phyloP scores from a whole-genome alignment of 2,113 vertebrate species.

The Albula glossodonta region DNA sequence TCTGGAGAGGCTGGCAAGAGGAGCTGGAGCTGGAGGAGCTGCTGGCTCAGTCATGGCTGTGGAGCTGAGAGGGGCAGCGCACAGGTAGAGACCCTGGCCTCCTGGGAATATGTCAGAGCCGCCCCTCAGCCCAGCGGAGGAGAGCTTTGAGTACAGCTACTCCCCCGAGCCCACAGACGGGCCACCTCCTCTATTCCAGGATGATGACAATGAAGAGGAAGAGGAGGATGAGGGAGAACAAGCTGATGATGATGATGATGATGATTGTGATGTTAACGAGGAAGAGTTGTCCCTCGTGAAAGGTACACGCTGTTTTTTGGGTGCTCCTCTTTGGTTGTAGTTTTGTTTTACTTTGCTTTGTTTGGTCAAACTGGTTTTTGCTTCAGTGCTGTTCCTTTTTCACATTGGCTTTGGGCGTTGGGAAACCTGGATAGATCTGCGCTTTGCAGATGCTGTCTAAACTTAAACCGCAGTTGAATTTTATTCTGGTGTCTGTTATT shows the following conservation, averaged over 20 bases:
- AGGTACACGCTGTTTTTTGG: constrained; percentile 62
- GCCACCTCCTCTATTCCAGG: constrained; percentile 24
- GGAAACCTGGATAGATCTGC: neutral
- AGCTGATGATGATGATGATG: constrained; percentile 46
- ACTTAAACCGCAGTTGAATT: neutral
- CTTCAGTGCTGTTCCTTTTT: neutral
- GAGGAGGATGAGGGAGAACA: neutral
- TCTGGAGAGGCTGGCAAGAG: constrained; percentile 24
- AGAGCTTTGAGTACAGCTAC: constrained; percentile 68
- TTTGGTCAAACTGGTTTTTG: neutral
- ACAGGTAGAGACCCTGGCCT: constrained; percentile 32
- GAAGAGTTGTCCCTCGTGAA: constrained; percentile 69
- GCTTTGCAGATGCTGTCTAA: neutral
- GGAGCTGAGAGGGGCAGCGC: constrained; percentile 25
- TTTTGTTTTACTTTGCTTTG: neutral
- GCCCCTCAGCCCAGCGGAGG: constrained; percentile 55
- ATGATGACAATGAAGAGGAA: constrained; percentile 44
- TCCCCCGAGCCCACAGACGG: constrained; percentile 41
- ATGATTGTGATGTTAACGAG: neutral
- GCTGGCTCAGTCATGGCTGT: constrained; percentile 15
- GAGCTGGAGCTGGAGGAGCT: neutral
- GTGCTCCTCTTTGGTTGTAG: neutral
- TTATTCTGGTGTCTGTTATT: neutral
- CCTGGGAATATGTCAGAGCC: constrained; percentile 67
- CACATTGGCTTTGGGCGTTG: neutral